phyloP scores from a whole-genome alignment of 2,797 vertebrate species.

The Chromobotia macracanthus region DNA sequence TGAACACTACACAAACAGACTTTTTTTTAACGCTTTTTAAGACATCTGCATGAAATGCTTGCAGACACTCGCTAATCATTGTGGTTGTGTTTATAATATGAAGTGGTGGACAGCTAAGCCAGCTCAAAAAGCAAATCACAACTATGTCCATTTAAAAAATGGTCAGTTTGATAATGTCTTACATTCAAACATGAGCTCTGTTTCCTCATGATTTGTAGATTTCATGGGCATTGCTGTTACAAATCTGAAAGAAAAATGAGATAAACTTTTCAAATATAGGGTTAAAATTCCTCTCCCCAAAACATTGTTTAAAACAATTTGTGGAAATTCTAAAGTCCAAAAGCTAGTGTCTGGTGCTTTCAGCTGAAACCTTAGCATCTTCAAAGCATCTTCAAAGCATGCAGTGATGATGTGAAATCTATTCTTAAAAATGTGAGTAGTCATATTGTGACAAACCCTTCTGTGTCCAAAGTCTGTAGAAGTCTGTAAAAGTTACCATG shows the following conservation, averaged over 20 bases:
- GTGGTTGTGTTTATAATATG: conserved; percentile 46
- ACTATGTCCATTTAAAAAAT: background rate
- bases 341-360: background rate
- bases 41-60: conserved; percentile 2
- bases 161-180: background rate
- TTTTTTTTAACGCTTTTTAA: conserved; percentile 11
- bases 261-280: conserved; percentile 62
- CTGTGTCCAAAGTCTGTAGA: background rate
- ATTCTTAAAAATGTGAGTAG: conserved; percentile 34
- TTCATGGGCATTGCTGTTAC: conserved; percentile 65
- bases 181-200: conserved; percentile 18
- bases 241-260: conserved; percentile 76
- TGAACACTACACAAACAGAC: background rate
- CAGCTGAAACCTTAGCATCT: background rate
- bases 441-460: conserved; percentile 24
- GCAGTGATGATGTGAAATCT: conserved; percentile 21
- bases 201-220: conserved; percentile 39
- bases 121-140: conserved; percentile 23
- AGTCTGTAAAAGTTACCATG: background rate
- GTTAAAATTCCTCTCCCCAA: background rate
- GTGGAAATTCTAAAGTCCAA: background rate
- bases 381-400: conserved; percentile 12
- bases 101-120: conserved; percentile 51
- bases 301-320: background rate
- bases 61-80: conserved; percentile 49